These are phyloP conservation scores for Gerris lacustris DNA, from an alignment of 2,888 invertebrate species.

Conservation along the genomic window DNA sequence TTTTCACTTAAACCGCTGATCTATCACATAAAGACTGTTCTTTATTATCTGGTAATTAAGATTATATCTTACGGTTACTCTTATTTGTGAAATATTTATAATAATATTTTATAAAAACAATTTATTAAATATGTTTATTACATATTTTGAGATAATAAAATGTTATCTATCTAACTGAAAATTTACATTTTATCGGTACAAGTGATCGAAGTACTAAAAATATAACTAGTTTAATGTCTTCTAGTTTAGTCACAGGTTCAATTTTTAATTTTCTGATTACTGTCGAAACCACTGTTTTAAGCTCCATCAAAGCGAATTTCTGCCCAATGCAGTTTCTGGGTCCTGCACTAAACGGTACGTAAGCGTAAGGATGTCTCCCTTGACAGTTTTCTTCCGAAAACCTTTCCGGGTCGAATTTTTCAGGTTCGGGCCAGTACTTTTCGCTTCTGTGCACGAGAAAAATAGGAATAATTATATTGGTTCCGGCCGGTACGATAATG, in stretches of 20 bases:
- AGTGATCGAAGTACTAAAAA: too few relatives aligned
- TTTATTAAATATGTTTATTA: too few relatives aligned
- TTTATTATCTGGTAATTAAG: too few relatives aligned
- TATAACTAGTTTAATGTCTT: too few relatives aligned
- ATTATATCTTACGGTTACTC: too few relatives aligned
- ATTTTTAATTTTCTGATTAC: constrained; percentile 14
- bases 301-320: constrained; percentile 13
- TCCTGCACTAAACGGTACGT: neutral
- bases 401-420: neutral
- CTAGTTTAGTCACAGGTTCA: constrained; percentile 2
- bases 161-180: too few relatives aligned
- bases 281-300: constrained; percentile 15
- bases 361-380: neutral
- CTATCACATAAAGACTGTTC: too few relatives aligned
- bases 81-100: too few relatives aligned
- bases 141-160: too few relatives aligned
- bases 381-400: neutral
- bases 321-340: constrained; percentile 7
- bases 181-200: too few relatives aligned
- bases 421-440: neutral
- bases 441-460: neutral
- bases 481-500: neutral
- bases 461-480: neutral
- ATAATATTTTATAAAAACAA: too few relatives aligned
- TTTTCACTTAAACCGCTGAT: too few relatives aligned